Base-by-base conservation (phyloP, 2,113 vertebrate species). In the Chelonoidis abingdonii region DNA sequence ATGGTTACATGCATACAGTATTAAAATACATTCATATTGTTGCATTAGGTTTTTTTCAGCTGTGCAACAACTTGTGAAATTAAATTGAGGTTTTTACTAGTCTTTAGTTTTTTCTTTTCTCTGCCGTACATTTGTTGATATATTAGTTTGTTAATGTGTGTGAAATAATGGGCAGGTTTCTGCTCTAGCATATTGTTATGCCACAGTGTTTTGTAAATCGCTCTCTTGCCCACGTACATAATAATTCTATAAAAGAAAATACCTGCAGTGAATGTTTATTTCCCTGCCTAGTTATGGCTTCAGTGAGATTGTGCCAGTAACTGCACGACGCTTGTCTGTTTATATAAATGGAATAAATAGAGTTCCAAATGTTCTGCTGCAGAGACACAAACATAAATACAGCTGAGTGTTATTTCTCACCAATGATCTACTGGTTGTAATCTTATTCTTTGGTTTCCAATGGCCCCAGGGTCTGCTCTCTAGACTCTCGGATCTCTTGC, bases 391-490 rank as follows among this genome's bases (percentile, higher is more conserved):
- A 94, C 85, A 93, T 96, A 96, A 96, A 95, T 93, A 96, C 93
- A 94, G 95, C 93, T 93, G 95, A 93, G 85, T 93, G 93, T 83
- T 97, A 65, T 91, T 95, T 92, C 94, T 95, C 90, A 49, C 65
- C 93, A 59, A 94, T 93, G 88, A 12, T 59, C 76, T 35, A 96
- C 96, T 89, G 89, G 92, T 94, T 97, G 91, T 98, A 98, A 98
- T 98, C 95, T 93, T 79, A 93, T 95, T 21, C 93, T 95, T 94
- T 96, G 93, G 56, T 93, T 94, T 97, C 76, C 94, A 62, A 90
- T 83, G 97, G 97, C 96, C 95, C 90, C 97, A 99, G 99, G 98
- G 99, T 80, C 98, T 99, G 91, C 98, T 99, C 86, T 98, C 99
- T 94, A 98, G 98, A 69, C 97, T 99, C 96, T 99, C 98, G 8